Percentiles rank a stretch among this genome's conserved stretches.
phyloP scores from a whole-genome alignment of 1,140 invertebrate genomes.

The Sinella curviseta region DNA sequence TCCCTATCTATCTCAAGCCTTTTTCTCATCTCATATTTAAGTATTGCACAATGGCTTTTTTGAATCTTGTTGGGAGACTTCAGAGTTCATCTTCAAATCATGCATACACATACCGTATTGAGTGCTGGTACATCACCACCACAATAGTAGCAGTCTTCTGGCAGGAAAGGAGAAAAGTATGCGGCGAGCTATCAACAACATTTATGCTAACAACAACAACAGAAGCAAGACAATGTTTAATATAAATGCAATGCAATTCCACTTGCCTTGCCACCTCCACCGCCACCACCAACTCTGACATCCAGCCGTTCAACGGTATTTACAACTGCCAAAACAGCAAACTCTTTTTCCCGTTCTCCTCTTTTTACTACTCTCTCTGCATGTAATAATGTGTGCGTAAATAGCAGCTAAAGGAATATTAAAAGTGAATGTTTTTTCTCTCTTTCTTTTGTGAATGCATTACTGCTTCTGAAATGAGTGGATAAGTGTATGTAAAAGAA shows the following conservation, averaged over 20 bases:
- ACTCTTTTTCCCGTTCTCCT: not conserved
- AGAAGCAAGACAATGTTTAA: not conserved
- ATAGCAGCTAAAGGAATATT: not conserved
- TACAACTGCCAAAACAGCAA: conserved; percentile 10
- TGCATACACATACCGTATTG: too few relatives aligned
- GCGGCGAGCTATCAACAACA: not conserved
- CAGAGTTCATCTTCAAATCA: not conserved
- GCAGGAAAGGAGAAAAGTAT: too few relatives aligned
- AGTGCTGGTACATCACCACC: not conserved
- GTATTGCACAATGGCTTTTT: conserved; percentile 1
- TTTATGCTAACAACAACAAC: not conserved
- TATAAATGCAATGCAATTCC: conserved; percentile 9
- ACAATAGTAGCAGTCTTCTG: not conserved
- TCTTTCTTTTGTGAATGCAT: conserved; percentile 3
- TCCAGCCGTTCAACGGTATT: not conserved
- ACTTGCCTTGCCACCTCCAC: conserved; percentile 10
- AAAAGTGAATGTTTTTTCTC: too few relatives aligned
- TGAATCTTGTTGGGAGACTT: not conserved
- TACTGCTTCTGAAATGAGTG: not conserved
- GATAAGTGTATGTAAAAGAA: not conserved
- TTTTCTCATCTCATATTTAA: not conserved
- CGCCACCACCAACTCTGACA: not conserved
- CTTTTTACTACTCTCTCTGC: not conserved
- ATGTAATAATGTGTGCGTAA: not conserved
- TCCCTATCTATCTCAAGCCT: not conserved